Conservation (phyloP, 2,113 vertebrate species). For the Limnothrissa miodon region DNA sequence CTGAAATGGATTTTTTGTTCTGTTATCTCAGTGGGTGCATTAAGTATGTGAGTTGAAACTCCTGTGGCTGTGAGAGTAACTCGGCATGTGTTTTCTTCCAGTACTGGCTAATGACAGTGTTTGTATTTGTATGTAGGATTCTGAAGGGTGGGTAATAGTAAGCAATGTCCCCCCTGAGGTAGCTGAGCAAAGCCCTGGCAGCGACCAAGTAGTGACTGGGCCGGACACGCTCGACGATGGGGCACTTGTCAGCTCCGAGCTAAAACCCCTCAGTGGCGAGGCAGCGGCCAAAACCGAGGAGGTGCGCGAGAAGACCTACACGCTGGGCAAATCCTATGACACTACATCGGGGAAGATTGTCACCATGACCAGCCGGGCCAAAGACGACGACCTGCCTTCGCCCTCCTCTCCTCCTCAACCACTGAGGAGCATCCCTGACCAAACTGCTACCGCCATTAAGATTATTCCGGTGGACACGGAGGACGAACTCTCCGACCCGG, state of each 20-base stretch:
- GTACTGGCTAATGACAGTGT: constrained; percentile 78
- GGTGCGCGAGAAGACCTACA: constrained; percentile 75
- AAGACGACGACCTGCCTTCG: constrained; percentile 61
- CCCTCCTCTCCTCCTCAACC: constrained; percentile 40
- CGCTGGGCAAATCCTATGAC: constrained; percentile 82
- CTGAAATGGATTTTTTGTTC: background rate
- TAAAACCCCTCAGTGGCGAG: constrained; percentile 67
- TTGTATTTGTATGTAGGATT: constrained; percentile 85
- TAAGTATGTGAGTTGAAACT: background rate
- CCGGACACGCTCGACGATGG: constrained; percentile 58
- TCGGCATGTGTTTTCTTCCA: constrained; percentile 11
- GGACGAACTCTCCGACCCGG: constrained; percentile 64
- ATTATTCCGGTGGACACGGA: constrained; percentile 52
- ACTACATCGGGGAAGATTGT: constrained; percentile 79
- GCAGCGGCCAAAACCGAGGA: constrained; percentile 67
- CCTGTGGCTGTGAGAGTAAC: constrained; percentile 19
- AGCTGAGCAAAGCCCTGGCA: constrained; percentile 74
- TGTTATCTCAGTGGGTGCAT: background rate
- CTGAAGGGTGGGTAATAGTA: constrained; percentile 88
- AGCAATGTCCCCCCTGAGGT: constrained; percentile 82
- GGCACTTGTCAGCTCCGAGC: constrained; percentile 43
- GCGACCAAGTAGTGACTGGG: constrained; percentile 76
- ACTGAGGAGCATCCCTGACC: constrained; percentile 51
- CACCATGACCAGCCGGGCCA: constrained; percentile 74
- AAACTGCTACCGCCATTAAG: constrained; percentile 57